These are phyloP conservation scores for Apostichopus leukothele DNA, from an alignment of 53 echinoderm and acorn worm genomes.

Conservation along the genomic window DNA sequence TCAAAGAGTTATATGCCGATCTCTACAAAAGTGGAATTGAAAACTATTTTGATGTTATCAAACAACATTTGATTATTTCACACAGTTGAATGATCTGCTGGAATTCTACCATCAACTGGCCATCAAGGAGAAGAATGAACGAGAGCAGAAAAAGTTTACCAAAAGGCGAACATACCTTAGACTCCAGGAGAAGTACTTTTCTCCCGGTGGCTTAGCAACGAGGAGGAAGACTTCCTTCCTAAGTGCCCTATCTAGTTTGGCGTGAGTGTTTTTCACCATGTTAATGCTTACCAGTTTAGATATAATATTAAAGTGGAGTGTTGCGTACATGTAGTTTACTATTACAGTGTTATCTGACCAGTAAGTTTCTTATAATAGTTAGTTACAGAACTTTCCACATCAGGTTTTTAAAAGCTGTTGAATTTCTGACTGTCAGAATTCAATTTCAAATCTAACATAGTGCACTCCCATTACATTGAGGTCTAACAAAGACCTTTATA, in stretches of 20 bases:
- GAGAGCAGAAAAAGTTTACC: slow-evolving; percentile 87
- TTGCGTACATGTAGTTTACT: too few relatives aligned
- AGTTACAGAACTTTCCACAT: too few relatives aligned
- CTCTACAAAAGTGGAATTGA: not conserved
- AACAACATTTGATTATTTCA: not conserved
- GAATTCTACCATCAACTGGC: slow-evolving; percentile 94
- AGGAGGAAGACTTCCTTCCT: slow-evolving; percentile 74
- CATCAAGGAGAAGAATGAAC: slow-evolving; percentile 84
- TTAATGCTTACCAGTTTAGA: too few relatives aligned
- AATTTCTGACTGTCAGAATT: too few relatives aligned
- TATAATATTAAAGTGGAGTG: too few relatives aligned
- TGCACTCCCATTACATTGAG: too few relatives aligned
- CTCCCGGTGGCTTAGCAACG: slow-evolving; percentile 62
- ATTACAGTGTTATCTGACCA: too few relatives aligned
- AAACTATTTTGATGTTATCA: not conserved
- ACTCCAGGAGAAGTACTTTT: slow-evolving; percentile 88
- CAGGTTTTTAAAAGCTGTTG: too few relatives aligned
- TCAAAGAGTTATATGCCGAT: not conserved
- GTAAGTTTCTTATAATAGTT: too few relatives aligned
- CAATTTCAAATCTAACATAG: too few relatives aligned
- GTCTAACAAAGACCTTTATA: too few relatives aligned
- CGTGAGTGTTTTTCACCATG: slow-evolving; percentile 49
- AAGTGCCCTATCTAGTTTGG: slow-evolving; percentile 73
- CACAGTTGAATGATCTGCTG: slow-evolving; percentile 70
- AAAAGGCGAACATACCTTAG: slow-evolving; percentile 84